Conservation (phyloP, 2,797 vertebrate species). For the Mallotus villosus region DNA sequence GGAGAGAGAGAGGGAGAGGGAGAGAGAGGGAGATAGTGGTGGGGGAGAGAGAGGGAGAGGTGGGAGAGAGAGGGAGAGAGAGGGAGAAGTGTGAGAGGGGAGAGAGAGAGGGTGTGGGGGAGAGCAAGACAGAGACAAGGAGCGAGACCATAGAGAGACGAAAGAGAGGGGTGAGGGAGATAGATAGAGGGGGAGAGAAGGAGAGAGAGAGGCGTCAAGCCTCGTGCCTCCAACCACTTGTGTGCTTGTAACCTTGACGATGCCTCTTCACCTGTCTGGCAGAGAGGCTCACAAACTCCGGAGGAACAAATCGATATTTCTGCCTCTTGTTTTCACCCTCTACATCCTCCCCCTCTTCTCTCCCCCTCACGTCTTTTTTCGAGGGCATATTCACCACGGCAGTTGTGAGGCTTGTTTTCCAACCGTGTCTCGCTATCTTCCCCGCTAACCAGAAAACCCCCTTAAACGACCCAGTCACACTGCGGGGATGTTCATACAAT, state of each 20-base stretch:
- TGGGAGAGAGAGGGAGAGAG: constrained; percentile 14
- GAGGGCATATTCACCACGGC: too few species aligned
- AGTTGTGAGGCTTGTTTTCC: not conserved
- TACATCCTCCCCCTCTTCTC: not conserved
- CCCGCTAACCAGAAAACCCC: constrained; percentile 17
- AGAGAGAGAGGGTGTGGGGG: constrained; percentile 7
- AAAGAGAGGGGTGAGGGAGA: too few species aligned
- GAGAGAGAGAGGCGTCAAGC: not conserved
- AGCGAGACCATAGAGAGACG: too few species aligned
- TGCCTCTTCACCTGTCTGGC: constrained; percentile 16
- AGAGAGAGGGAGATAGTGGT: too few species aligned
- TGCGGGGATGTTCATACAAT: constrained; percentile 35
- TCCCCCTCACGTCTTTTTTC: not conserved
- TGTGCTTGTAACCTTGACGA: constrained; percentile 29
- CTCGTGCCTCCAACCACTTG: constrained; percentile 14
- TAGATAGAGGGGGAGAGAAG: too few species aligned
- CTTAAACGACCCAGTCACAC: constrained; percentile 36
- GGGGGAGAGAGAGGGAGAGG: not conserved
- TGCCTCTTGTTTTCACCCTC: not conserved
- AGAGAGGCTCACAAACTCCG: constrained; percentile 4
- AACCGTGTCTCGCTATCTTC: too few species aligned
- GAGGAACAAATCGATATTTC: constrained; percentile 3
- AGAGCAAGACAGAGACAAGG: too few species aligned
- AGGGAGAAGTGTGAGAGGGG: constrained; percentile 4
- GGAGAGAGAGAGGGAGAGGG: not conserved